Conservation (phyloP, 2,888 invertebrate species). For the Drosophila mercatorum region DNA sequence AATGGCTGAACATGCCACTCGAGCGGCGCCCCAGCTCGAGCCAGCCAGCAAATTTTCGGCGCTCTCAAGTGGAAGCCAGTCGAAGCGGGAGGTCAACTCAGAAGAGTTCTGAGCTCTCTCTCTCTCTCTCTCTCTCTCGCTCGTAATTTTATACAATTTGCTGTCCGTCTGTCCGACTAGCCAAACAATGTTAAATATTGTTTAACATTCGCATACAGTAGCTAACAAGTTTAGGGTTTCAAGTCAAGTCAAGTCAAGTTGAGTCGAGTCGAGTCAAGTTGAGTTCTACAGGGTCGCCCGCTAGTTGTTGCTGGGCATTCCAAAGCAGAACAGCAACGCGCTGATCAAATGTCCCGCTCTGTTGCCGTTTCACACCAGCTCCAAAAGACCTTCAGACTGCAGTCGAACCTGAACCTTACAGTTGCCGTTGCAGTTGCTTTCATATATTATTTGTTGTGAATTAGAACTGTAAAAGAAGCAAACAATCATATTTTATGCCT, state of each 20-base stretch:
- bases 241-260: constrained; percentile 23
- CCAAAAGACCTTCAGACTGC: constrained; percentile 38
- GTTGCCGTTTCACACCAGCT: constrained; percentile 20
- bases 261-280: background rate
- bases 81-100: constrained; percentile 11
- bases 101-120: constrained; percentile 10
- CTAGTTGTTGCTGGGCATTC: background rate
- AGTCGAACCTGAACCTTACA: constrained; percentile 33
- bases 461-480: background rate
- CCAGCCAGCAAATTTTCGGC: constrained; percentile 51
- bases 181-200: constrained; percentile 50
- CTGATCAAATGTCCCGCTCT: constrained; percentile 44
- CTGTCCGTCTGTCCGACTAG: constrained; percentile 13
- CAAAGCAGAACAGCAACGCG: constrained; percentile 26
- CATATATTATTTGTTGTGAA: background rate
- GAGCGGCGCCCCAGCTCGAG: constrained; percentile 37
- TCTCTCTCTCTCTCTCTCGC: background rate
- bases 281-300: constrained; percentile 48
- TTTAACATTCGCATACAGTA: constrained; percentile 63
- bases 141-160: constrained; percentile 13
- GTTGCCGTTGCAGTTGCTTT: background rate
- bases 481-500: background rate
- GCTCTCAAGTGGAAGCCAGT: constrained; percentile 5
- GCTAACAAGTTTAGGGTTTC: constrained; percentile 68
- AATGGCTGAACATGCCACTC: constrained; percentile 60